phyloP scores from a whole-genome alignment of 2,797 vertebrate species.

The Gallirallus australis region DNA sequence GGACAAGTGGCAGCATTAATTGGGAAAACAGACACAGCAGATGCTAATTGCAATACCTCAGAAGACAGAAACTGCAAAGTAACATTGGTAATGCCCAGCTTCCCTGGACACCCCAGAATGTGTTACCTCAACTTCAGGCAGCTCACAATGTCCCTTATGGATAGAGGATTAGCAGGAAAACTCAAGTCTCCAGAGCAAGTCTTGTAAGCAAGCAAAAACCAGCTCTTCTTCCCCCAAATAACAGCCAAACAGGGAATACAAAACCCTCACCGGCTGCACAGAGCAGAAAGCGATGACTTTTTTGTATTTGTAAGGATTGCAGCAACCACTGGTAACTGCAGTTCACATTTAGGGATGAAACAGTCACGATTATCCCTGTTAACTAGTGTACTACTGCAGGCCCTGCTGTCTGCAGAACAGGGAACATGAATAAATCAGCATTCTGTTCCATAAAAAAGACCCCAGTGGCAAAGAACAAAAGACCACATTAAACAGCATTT shows the following conservation, averaged over 20 bases:
- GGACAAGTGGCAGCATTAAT: rapidly evolving
- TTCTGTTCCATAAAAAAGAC: not conserved
- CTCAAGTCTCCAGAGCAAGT: not conserved
- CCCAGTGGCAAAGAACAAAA: not conserved
- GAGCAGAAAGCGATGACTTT: not conserved
- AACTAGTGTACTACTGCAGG: not conserved
- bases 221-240: not conserved
- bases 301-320: not conserved
- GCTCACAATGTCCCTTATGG: not conserved
- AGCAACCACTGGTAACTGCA: not conserved
- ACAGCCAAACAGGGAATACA: rapidly evolving
- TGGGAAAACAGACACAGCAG: rapidly evolving
- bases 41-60: not conserved
- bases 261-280: rapidly evolving
- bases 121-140: not conserved
- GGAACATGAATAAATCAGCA: not conserved
- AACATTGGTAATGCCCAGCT: not conserved
- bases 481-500: no score
- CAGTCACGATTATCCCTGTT: rapidly evolving
- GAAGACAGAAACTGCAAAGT: not conserved
- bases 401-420: not conserved
- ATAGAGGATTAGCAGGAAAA: not conserved
- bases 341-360: not conserved
- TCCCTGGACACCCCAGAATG: no score
- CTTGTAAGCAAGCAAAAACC: not conserved